A percentile compares a stretch with the other conserved stretches of the same genome.
Evolutionary conservation across 2,113 vertebrate species (phyloP).

Genomic region (Acinonyx jubatus): DNA sequence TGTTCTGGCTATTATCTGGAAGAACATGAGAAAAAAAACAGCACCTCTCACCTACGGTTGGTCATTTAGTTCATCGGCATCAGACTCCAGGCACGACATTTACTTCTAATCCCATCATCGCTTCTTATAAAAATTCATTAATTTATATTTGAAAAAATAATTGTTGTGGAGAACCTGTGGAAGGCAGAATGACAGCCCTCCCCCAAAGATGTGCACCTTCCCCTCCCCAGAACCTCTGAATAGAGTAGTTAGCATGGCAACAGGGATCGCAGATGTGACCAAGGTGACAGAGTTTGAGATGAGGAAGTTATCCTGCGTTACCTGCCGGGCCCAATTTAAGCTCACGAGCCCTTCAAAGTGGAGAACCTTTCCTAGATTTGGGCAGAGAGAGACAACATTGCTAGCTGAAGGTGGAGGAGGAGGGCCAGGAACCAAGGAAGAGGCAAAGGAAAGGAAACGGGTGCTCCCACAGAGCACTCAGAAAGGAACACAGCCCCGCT

Average conservation of each 20-base stretch:
- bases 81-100: neutral
- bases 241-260: neutral
- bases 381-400: neutral
- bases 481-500: neutral
- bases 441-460: neutral
- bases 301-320: neutral
- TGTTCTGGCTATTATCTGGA: neutral
- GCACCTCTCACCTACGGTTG: rapidly evolving
- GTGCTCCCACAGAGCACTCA: neutral
- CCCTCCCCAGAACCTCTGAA: neutral
- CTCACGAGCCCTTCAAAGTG: neutral
- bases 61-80: neutral
- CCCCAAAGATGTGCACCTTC: neutral
- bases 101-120: neutral
- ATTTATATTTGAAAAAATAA: neutral
- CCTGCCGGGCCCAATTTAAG: neutral
- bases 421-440: neutral
- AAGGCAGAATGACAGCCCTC: neutral
- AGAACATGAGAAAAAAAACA: neutral
- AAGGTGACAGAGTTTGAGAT: neutral
- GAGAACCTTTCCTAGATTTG: neutral
- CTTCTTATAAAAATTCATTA: neutral
- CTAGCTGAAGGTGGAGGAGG: neutral
- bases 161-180: neutral
- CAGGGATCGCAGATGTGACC: neutral